Evolutionary conservation across 2,797 vertebrate species (phyloP).

Genomic region (Clarias fuscus): DNA sequence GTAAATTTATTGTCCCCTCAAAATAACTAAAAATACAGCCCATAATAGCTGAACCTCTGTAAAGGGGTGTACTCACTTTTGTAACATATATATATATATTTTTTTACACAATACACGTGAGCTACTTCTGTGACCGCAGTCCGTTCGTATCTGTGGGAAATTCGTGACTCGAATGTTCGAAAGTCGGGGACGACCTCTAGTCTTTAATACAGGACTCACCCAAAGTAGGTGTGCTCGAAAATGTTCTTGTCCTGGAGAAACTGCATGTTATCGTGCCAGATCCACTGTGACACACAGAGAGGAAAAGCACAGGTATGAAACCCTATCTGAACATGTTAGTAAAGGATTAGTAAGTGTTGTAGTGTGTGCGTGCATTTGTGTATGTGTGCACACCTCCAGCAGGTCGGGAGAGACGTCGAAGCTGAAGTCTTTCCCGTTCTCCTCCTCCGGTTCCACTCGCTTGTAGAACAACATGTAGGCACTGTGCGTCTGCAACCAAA

Average conservation of each 20-base stretch:
- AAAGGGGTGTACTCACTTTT: too few species aligned
- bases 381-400: constrained; percentile 70
- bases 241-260: constrained; percentile 99
- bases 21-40: too few species aligned
- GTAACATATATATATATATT: too few species aligned
- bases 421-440: constrained; percentile 91
- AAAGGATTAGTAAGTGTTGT: not conserved
- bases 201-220: constrained; percentile 74
- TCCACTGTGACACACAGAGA: constrained; percentile 83
- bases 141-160: too few species aligned
- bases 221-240: constrained; percentile 99
- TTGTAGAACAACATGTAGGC: constrained; percentile 99
- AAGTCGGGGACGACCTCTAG: not conserved
- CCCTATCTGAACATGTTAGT: not conserved
- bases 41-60: too few species aligned
- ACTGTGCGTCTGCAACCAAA: constrained; percentile 86
- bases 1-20: too few species aligned
- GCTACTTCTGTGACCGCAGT: too few species aligned
- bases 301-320: not conserved
- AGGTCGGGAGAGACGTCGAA: constrained; percentile 94
- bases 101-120: too few species aligned
- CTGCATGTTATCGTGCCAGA: constrained; percentile 99
- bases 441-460: constrained; percentile 94
- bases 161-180: too few species aligned
- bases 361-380: not conserved